Evolutionary conservation across 2,113 vertebrate genomes (phyloP).

Genomic region (Bubo blakistoni): DNA sequence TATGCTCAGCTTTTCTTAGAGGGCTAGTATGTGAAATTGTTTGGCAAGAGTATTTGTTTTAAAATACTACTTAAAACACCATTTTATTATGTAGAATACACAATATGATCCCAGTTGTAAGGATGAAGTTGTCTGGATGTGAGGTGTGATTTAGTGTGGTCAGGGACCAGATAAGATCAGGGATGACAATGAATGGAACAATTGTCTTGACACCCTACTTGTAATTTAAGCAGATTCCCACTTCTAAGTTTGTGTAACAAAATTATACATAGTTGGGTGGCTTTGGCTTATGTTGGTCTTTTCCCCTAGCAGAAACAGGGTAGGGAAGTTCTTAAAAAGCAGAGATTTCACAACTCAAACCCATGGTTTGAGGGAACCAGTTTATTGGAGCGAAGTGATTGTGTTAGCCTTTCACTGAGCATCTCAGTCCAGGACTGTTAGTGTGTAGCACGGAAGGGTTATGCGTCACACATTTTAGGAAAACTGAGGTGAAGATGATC

Average conservation of each 20-base stretch:
- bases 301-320: neutral
- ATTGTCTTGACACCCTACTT: neutral
- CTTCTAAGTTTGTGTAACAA: neutral
- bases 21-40: neutral
- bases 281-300: constrained; percentile 4
- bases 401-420: neutral
- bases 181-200: neutral
- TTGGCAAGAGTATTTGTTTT: neutral
- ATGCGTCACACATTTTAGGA: neutral
- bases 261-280: neutral
- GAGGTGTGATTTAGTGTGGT: neutral
- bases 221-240: neutral
- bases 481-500: neutral
- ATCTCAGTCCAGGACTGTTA: fast-evolving
- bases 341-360: neutral
- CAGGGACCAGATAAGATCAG: neutral
- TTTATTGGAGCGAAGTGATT: neutral
- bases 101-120: neutral
- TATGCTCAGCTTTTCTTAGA: neutral
- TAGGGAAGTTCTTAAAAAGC: neutral
- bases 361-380: neutral
- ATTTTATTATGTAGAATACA: neutral
- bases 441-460: neutral
- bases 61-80: neutral
- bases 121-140: neutral